Percentiles rank a stretch among this genome's conserved stretches.
phyloP scores from a whole-genome alignment of 2,888 invertebrate genomes.

The Gastrophysa polygoni region DNA sequence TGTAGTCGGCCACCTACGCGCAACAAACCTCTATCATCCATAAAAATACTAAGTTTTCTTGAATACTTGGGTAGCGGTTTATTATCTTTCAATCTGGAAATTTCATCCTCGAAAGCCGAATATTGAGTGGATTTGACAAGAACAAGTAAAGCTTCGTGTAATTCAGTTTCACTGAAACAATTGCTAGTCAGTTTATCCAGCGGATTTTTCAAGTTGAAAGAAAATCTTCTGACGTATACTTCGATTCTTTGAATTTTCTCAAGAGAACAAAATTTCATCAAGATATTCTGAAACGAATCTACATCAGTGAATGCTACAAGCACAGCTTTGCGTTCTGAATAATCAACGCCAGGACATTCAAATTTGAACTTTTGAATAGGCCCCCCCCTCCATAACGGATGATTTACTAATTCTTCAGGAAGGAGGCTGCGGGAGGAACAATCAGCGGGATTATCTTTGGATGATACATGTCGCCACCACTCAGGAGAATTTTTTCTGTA shows the following conservation, averaged over 20 bases:
- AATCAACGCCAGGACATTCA: not conserved
- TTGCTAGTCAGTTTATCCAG: not conserved
- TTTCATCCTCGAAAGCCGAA: not conserved
- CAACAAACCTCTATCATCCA: slow-evolving; percentile 10
- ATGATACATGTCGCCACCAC: slow-evolving; percentile 1
- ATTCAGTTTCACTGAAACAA: not conserved
- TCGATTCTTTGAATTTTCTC: slow-evolving; percentile 9
- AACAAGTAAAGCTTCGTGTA: not conserved
- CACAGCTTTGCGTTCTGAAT: not conserved
- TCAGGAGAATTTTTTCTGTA: slow-evolving; percentile 1
- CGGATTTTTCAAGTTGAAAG: not conserved
- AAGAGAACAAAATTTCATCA: not conserved
- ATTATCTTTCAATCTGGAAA: not conserved
- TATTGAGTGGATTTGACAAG: not conserved
- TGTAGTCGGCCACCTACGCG: slow-evolving; percentile 30
- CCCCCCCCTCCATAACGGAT: slow-evolving; percentile 10
- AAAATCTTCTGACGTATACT: slow-evolving; percentile 1
- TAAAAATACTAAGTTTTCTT: slow-evolving; percentile 12
- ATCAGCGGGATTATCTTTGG: slow-evolving; percentile 7
- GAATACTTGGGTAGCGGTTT: slow-evolving; percentile 7
- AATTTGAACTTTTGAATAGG: slow-evolving; percentile 1
- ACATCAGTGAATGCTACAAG: not conserved
- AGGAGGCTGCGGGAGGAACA: slow-evolving; percentile 2
- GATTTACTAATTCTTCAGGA: slow-evolving; percentile 1
- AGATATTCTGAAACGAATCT: not conserved